Evolutionary conservation across 2,888 invertebrate genomes (phyloP), one percentile per base, ranked within the genome.

Genomic region (Drosophila mimica): DNA sequence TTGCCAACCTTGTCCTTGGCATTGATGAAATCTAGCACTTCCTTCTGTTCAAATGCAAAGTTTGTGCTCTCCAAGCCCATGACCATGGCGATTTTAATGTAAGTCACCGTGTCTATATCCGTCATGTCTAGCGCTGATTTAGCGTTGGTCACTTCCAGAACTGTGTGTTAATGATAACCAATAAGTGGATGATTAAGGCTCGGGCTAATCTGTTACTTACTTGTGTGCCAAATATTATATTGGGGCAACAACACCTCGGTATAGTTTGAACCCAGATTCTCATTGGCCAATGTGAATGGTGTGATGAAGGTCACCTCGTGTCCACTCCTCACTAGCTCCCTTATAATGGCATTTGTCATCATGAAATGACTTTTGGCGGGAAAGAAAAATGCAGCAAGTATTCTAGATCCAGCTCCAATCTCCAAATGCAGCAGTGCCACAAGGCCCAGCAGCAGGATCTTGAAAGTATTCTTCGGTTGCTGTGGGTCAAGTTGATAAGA

Each of bases 321-420:
- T 0, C 94, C 94, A 25, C 92, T 91, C 0, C 74, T 75, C 0
- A 93, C 92, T 5, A 94, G 77, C 13, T 92, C 93, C 61, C 92
- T 92, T 70, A 93, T 89, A 4, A 94, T 62, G 0, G 91, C 83
- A 53, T 93, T 91, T 28, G 92, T 92, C 91, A 94, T 93, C 62
- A 93, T 91, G 28, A 92, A 93, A 69, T 94, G 94, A 43, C 94
- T 94, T 46, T 90, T 93, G 1, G 86, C 92, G 0, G 92, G 92
- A 36, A 93, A 92, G 0, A 93, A 90, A 62, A 93, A 94, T 0
- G 94, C 48, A 0, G 92, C 94, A 9, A 94, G 74, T 15, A 94
- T 94, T 15, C 93, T 88, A 0, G 92, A 89, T 6, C 85, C 65
- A 1, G 67, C 13, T 4, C 67, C 74, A 3, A 83, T 9, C 28